Conservation (phyloP, 2,888 invertebrate genomes). For the Pammene aurita region DNA sequence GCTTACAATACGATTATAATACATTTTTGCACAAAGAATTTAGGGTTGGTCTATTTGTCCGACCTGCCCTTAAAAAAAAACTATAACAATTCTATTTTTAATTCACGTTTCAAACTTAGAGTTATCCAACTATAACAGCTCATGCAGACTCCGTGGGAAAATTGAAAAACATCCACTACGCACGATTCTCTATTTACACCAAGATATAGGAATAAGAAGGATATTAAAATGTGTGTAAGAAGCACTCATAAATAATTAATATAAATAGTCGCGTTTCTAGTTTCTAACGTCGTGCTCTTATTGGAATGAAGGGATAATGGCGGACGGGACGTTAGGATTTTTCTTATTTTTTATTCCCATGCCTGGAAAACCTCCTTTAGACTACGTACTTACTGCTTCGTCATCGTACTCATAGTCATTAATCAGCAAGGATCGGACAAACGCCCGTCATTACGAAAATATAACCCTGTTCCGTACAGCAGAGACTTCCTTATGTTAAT, state of each 20-base stretch:
- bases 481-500: too few species aligned
- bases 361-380: neutral
- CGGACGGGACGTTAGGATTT: constrained; percentile 14
- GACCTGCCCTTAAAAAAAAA: too few species aligned
- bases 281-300: constrained; percentile 25
- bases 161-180: constrained; percentile 12
- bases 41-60: too few species aligned
- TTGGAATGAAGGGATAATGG: constrained; percentile 9
- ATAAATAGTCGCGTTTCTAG: constrained; percentile 33
- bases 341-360: constrained; percentile 18
- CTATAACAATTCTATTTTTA: too few species aligned
- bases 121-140: too few species aligned
- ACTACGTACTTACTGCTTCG: neutral
- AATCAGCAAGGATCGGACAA: too few species aligned
- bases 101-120: too few species aligned
- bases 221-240: constrained; percentile 32
- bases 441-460: too few species aligned
- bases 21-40: too few species aligned
- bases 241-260: constrained; percentile 35
- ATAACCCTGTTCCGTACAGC: too few species aligned
- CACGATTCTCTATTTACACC: constrained; percentile 9
- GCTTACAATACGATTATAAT: too few species aligned
- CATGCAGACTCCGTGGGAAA: constrained; percentile 17
- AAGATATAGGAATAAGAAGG: constrained; percentile 20
- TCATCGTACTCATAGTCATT: neutral